Conservation (phyloP, 1,140 invertebrate species). For the Prorops nasuta region DNA sequence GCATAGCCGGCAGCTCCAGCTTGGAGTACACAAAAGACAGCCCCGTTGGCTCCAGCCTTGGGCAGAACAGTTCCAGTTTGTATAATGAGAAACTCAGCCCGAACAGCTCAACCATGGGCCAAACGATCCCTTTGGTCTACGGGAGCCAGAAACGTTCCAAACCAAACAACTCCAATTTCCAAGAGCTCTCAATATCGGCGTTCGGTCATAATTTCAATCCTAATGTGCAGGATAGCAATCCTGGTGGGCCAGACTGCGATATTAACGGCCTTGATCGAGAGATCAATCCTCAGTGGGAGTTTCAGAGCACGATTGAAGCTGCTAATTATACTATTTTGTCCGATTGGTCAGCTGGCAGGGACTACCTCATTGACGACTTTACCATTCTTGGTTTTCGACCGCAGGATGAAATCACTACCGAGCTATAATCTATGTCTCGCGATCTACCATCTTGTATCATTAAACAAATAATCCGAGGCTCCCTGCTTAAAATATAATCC, state of each 20-base stretch:
- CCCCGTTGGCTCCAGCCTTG: constrained; percentile 42
- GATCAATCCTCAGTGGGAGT: constrained; percentile 59
- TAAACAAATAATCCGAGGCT: no score
- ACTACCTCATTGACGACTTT: constrained; percentile 71
- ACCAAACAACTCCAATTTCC: constrained; percentile 28
- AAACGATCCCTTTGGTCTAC: constrained; percentile 47
- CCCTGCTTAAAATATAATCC: no score
- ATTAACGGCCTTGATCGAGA: constrained; percentile 33
- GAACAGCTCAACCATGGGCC: constrained; percentile 40
- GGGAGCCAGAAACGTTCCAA: constrained; percentile 31
- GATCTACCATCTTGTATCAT: no score
- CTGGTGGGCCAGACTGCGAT: constrained; percentile 18
- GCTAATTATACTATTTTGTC: constrained; percentile 56
- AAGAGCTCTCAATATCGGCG: constrained; percentile 48
- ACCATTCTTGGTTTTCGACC: constrained; percentile 71
- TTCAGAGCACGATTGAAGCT: constrained; percentile 41
- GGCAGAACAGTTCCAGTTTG: constrained; percentile 38
- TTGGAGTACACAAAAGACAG: constrained; percentile 49
- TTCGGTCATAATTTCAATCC: constrained; percentile 48
- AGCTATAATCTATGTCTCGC: constrained; percentile 69
- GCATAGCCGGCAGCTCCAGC: constrained; percentile 48
- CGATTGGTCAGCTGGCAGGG: constrained; percentile 64
- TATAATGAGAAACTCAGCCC: constrained; percentile 48
- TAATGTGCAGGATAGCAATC: constrained; percentile 16
- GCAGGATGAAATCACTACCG: constrained; percentile 77